Conservation (phyloP, 2,797 vertebrate genomes). For the Danio aesculapii region DNA sequence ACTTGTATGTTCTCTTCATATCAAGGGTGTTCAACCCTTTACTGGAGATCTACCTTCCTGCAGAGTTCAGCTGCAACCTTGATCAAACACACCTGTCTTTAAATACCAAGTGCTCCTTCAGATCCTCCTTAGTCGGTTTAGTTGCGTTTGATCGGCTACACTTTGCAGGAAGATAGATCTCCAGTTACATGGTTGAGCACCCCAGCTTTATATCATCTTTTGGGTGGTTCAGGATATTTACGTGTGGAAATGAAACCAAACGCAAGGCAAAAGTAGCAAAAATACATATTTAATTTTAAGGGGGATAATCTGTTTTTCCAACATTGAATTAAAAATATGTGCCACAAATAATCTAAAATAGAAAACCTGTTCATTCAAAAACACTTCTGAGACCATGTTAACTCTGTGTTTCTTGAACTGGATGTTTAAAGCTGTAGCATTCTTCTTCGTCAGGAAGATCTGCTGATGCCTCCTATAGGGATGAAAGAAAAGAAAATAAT, state of each 20-base stretch:
- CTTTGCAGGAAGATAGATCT: no score
- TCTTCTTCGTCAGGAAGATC: not conserved
- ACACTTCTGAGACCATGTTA: not conserved
- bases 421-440: constrained; percentile 56
- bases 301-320: not conserved
- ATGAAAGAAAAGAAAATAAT: not conserved
- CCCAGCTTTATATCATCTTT: not conserved
- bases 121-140: no score
- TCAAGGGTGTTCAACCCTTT: no score
- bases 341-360: not conserved
- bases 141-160: no score
- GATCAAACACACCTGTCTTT: no score
- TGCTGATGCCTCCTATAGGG: constrained; percentile 15
- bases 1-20: not conserved
- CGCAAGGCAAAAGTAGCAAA: not conserved
- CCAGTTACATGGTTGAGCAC: no score
- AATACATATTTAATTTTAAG: not conserved
- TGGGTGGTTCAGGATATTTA: no score
- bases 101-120: no score
- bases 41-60: no score
- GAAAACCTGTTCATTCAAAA: not conserved
- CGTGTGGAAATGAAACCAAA: not conserved
- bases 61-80: no score
- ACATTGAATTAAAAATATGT: not conserved
- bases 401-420: constrained; percentile 68